These are phyloP conservation scores for Phyllostomus hastatus DNA, from an alignment of 2,113 vertebrate species.

Conservation along the genomic window DNA sequence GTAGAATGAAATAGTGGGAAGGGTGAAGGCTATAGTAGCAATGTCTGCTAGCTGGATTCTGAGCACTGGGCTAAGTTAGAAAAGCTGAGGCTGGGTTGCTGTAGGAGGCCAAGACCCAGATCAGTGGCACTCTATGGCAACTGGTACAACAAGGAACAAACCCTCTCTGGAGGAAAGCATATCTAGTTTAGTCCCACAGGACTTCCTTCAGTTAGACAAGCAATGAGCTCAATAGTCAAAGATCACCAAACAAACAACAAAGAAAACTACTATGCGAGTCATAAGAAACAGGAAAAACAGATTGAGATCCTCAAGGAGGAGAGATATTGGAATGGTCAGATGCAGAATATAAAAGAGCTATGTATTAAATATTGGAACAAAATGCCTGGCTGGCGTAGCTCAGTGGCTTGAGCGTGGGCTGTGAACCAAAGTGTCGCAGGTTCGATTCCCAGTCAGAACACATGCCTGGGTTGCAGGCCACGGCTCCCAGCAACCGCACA, in stretches of 20 bases:
- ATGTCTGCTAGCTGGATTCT: background rate
- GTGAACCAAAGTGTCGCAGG: too few species aligned
- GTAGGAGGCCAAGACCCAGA: background rate
- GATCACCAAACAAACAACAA: conserved; percentile 1
- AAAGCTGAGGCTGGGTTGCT: background rate
- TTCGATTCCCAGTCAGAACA: too few species aligned
- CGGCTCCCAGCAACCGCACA: too few species aligned
- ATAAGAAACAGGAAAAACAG: conserved; percentile 28
- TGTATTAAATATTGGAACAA: conserved; percentile 8
- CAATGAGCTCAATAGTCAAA: conserved; percentile 33
- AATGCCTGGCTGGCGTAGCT: background rate
- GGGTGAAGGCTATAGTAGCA: background rate
- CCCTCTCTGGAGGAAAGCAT: background rate
- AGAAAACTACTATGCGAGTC: background rate
- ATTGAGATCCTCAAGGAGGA: background rate
- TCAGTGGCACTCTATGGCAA: background rate
- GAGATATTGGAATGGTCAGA: background rate
- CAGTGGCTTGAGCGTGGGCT: too few species aligned
- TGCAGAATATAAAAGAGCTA: background rate
- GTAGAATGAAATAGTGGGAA: background rate
- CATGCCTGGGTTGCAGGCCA: too few species aligned
- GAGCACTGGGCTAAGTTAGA: background rate
- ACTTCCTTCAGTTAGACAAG: background rate
- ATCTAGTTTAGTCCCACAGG: background rate
- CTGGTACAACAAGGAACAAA: background rate